These are phyloP conservation scores for Drosophila colorata DNA, from an alignment of 2,888 invertebrate genomes.

Conservation along the genomic window DNA sequence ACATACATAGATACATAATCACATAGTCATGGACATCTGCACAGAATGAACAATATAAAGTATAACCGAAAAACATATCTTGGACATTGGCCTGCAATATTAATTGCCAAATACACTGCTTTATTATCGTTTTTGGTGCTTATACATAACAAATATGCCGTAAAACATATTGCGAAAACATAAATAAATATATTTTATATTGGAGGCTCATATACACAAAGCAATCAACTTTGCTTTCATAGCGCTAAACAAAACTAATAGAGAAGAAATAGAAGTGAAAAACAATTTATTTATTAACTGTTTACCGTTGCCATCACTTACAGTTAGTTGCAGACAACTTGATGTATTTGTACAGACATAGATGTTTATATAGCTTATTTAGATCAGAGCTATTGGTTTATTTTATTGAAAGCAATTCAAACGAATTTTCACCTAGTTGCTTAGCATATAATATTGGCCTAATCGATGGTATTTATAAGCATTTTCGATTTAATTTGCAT, in stretches of 20 bases:
- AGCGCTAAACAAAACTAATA: slow-evolving; percentile 4
- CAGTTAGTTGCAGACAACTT: not conserved
- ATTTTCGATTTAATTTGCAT: slow-evolving; percentile 58
- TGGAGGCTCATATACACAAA: slow-evolving; percentile 27
- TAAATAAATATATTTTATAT: slow-evolving; percentile 39
- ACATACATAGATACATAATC: slow-evolving; percentile 3
- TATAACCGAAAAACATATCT: slow-evolving; percentile 80
- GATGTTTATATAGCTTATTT: slow-evolving; percentile 2
- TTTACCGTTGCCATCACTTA: slow-evolving; percentile 8
- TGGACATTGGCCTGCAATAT: slow-evolving; percentile 79
- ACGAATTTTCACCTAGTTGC: slow-evolving; percentile 71
- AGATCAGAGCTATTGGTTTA: slow-evolving; percentile 11
- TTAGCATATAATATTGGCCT: slow-evolving; percentile 51
- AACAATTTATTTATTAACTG: slow-evolving; percentile 16
- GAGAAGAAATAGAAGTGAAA: slow-evolving; percentile 9
- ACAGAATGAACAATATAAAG: slow-evolving; percentile 34
- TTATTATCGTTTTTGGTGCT: slow-evolving; percentile 67
- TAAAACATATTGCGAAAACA: not conserved
- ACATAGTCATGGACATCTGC: slow-evolving; percentile 21
- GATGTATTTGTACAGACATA: not conserved
- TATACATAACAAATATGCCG: slow-evolving; percentile 29
- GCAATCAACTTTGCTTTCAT: slow-evolving; percentile 39
- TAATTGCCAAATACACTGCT: slow-evolving; percentile 68
- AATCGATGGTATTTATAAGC: slow-evolving; percentile 53
- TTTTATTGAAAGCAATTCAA: slow-evolving; percentile 44